These are phyloP conservation scores for Drosophila eohydei DNA, from an alignment of 2,888 invertebrate species.

Conservation along the genomic window DNA sequence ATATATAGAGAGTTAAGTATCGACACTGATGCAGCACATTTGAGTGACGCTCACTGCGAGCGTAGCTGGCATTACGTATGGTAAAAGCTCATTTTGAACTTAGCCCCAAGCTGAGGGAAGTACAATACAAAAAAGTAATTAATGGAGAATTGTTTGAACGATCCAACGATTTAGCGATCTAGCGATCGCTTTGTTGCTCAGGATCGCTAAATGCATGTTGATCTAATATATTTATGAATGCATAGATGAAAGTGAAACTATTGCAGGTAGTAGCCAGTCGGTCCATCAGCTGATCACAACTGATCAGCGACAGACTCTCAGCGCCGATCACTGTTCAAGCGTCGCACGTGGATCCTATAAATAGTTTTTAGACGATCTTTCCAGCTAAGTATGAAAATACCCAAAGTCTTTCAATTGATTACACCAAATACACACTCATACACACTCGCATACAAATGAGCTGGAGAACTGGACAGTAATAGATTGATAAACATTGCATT, in stretches of 20 bases:
- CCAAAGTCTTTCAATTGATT: constrained; percentile 41
- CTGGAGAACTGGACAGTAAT: constrained; percentile 31
- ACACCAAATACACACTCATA: constrained; percentile 15
- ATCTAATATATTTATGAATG: constrained; percentile 9
- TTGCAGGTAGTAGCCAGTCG: background rate
- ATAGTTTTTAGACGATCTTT: constrained; percentile 36
- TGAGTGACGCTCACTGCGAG: background rate
- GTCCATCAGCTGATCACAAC: background rate
- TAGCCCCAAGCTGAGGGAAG: constrained; percentile 4
- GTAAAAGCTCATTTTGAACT: constrained; percentile 3
- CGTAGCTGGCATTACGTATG: background rate
- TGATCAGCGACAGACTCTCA: background rate
- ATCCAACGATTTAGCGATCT: background rate
- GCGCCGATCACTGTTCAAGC: background rate
- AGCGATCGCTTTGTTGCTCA: background rate
- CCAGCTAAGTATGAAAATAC: constrained; percentile 49
- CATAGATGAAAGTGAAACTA: constrained; percentile 9
- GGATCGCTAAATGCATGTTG: background rate
- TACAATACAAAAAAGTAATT: constrained; percentile 6
- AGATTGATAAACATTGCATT: constrained; percentile 66
- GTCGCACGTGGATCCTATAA: constrained; percentile 46
- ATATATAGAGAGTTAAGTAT: constrained; percentile 9
- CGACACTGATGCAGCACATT: constrained; percentile 6
- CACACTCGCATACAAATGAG: constrained; percentile 36
- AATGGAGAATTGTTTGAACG: background rate